Evolutionary conservation across 1,140 invertebrate genomes (phyloP).

Genomic region (Aplysia californica): DNA sequence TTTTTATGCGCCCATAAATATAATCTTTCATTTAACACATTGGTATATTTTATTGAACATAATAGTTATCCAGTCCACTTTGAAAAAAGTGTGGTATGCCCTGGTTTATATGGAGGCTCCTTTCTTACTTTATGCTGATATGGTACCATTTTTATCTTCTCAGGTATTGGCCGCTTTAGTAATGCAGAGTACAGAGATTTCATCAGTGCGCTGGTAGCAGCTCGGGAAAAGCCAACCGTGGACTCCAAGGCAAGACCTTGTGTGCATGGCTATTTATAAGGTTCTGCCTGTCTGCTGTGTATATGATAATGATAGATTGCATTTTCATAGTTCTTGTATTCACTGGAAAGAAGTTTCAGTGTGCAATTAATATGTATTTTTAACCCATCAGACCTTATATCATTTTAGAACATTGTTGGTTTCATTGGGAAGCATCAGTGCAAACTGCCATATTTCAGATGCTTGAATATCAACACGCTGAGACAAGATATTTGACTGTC

Average conservation of each 20-base stretch:
- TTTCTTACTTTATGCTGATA: constrained; percentile 5
- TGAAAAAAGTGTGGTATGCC: too few relatives aligned
- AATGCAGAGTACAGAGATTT: constrained; percentile 83
- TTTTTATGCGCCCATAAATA: not conserved
- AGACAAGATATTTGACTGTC: too few relatives aligned
- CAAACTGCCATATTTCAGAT: too few relatives aligned
- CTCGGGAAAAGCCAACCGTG: constrained; percentile 70
- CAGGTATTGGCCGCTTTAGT: constrained; percentile 77
- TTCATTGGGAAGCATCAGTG: too few relatives aligned
- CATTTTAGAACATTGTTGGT: too few relatives aligned
- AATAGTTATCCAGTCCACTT: not conserved
- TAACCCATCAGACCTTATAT: not conserved
- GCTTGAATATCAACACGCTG: too few relatives aligned
- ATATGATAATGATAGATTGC: not conserved
- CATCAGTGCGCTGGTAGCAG: constrained; percentile 74
- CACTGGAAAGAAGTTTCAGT: not conserved
- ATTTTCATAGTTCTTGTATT: not conserved
- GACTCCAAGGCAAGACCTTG: constrained; percentile 66
- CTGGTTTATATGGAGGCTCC: not conserved
- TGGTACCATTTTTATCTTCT: constrained; percentile 70
- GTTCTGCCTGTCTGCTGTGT: not conserved
- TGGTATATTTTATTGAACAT: not conserved
- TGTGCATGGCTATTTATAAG: not conserved
- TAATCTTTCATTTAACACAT: not conserved
- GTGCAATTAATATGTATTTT: not conserved